A percentile compares a stretch with the other conserved stretches of the same genome.
Conservation (phyloP, 2,113 vertebrate species). For the Cololabis saira region DNA sequence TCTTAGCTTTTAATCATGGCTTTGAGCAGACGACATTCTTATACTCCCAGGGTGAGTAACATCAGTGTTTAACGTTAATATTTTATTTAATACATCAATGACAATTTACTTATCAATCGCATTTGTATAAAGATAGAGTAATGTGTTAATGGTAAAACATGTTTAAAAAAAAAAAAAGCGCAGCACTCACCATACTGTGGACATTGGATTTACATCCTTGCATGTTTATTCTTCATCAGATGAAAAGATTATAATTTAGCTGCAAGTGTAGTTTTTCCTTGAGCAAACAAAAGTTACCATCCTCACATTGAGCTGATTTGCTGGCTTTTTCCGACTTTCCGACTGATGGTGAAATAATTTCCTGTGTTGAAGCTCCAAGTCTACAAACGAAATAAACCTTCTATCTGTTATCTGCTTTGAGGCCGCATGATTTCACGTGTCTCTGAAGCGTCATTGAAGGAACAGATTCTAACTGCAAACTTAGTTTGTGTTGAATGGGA, state of each 20-base stretch:
- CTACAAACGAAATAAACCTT: not conserved
- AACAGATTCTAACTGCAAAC: conserved; percentile 10
- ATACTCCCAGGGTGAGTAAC: conserved; percentile 71
- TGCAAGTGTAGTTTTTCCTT: not conserved
- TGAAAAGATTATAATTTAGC: not conserved
- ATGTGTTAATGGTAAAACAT: not conserved
- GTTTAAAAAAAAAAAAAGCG: not conserved
- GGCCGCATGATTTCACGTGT: conserved; percentile 44
- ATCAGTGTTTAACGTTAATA: not conserved
- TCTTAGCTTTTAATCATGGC: conserved; percentile 49
- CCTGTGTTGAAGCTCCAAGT: conserved; percentile 1
- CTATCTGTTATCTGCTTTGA: conserved; percentile 27
- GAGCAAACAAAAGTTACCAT: not conserved
- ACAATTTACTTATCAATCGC: not conserved
- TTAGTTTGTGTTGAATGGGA: conserved; percentile 53
- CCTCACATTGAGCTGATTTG: not conserved
- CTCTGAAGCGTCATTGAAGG: conserved; percentile 15
- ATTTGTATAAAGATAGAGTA: not conserved
- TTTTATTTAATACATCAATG: not conserved
- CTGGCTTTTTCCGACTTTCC: not conserved
- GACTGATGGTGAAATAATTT: not conserved
- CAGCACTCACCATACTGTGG: conserved; percentile 51
- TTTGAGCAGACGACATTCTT: conserved; percentile 72
- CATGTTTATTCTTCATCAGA: conserved; percentile 6
- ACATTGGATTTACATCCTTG: not conserved